phyloP scores from a whole-genome alignment of 2,888 invertebrate species.

The Oxytorus armatus region DNA sequence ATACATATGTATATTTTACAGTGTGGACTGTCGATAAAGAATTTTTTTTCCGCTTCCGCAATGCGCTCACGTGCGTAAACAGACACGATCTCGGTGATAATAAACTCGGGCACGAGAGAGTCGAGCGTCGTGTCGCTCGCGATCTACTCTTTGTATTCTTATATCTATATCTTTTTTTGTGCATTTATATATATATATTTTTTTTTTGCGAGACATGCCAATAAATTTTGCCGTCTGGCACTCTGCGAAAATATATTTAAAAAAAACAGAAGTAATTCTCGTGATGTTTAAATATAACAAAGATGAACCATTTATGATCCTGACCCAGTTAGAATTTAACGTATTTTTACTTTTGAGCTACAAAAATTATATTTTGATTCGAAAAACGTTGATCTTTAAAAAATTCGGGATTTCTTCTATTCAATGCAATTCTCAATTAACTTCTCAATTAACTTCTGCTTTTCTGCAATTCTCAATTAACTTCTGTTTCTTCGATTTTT shows the following conservation, averaged over 20 bases:
- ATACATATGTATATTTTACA: constrained; percentile 4
- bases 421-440: no score
- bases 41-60: constrained; percentile 51
- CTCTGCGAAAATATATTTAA: no score
- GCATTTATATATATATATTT: constrained; percentile 6
- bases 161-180: neutral
- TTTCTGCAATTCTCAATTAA: no score
- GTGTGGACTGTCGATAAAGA: constrained; percentile 29
- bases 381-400: no score
- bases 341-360: no score
- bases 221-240: constrained; percentile 22
- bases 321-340: constrained; percentile 16
- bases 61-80: constrained; percentile 61
- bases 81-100: constrained; percentile 43
- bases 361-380: no score
- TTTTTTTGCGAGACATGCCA: constrained; percentile 16
- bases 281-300: neutral
- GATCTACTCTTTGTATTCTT: constrained; percentile 14
- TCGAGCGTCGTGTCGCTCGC: neutral
- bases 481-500: no score
- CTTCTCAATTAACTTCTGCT: no score
- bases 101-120: constrained; percentile 50
- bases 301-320: constrained; percentile 29
- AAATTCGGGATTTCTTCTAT: no score
- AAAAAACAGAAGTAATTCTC: no score